A percentile compares a stretch with the other conserved stretches of the same genome.
phyloP scores from a whole-genome alignment of 2,797 vertebrate genomes.

The Betta splendens region DNA sequence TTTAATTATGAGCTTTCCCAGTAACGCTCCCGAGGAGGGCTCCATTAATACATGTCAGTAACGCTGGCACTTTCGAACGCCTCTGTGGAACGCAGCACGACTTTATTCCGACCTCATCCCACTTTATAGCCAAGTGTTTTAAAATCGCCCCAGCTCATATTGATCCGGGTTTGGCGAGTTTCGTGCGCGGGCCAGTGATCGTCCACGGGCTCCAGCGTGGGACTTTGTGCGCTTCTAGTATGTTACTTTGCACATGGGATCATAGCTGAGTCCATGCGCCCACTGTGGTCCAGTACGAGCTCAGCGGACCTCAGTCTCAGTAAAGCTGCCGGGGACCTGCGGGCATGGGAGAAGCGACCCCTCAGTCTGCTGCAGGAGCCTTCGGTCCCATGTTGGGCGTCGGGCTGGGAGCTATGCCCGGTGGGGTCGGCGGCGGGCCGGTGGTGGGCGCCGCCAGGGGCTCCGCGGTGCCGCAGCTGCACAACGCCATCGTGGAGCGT shows the following conservation, averaged over 20 bases:
- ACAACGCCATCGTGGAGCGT: conserved; percentile 96
- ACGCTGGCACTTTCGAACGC: conserved; percentile 40
- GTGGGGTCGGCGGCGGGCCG: conserved; percentile 67
- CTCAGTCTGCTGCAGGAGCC: conserved; percentile 85
- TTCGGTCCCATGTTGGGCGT: conserved; percentile 83
- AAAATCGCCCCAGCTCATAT: not conserved
- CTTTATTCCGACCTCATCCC: conserved; percentile 17
- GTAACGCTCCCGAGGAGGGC: conserved; percentile 19
- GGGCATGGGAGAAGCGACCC: conserved; percentile 93
- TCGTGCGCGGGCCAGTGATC: conserved; percentile 2
- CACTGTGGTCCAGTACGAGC: conserved; percentile 51
- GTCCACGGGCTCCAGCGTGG: not conserved
- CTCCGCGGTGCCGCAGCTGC: conserved; percentile 87
- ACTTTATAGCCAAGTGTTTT: conserved; percentile 5
- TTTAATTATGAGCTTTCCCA: conserved; percentile 45
- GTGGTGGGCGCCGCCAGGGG: conserved; percentile 78
- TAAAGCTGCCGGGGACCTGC: conserved; percentile 55
- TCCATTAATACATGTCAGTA: conserved; percentile 12
- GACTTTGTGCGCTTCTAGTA: conserved; percentile 25
- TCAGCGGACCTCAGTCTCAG: conserved; percentile 55
- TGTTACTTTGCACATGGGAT: conserved; percentile 53
- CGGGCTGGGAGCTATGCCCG: conserved; percentile 82
- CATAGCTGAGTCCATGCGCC: conserved; percentile 59
- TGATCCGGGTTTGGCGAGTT: not conserved
- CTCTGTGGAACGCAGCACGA: conserved; percentile 18